Evolutionary conservation across 2,113 vertebrate species (phyloP).

Genomic region (Stigmatopora nigra): DNA sequence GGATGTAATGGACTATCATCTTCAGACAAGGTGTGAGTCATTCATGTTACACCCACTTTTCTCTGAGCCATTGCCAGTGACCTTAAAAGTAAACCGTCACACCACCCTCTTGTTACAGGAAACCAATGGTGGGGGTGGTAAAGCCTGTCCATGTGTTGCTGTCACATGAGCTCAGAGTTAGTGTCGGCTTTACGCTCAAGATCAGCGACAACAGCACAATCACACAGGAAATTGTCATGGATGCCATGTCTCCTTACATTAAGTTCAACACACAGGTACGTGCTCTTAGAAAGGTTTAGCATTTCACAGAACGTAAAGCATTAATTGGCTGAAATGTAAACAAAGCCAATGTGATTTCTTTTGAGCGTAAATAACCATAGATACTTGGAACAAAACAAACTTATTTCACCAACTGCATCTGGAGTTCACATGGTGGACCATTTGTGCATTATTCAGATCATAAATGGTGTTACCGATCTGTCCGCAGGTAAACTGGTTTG

Average conservation of each 20-base stretch:
- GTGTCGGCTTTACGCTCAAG: slow-evolving; percentile 72
- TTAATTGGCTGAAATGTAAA: background rate
- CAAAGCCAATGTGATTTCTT: background rate
- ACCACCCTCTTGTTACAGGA: slow-evolving; percentile 63
- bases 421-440: background rate
- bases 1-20: slow-evolving; percentile 97
- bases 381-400: background rate
- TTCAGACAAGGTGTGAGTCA: slow-evolving; percentile 81
- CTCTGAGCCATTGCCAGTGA: background rate
- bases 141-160: slow-evolving; percentile 63
- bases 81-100: background rate
- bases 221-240: slow-evolving; percentile 84
- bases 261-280: slow-evolving; percentile 83
- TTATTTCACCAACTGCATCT: background rate
- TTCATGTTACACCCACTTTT: slow-evolving; percentile 1
- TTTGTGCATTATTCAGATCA: background rate
- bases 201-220: slow-evolving; percentile 77
- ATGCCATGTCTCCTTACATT: slow-evolving; percentile 78
- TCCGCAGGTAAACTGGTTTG: slow-evolving; percentile 82
- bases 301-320: background rate
- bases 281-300: too few species aligned
- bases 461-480: background rate
- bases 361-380: background rate
- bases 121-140: slow-evolving; percentile 68
- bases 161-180: slow-evolving; percentile 73